phyloP scores from a whole-genome alignment of 2,888 invertebrate genomes.

The Elmis aenea region DNA sequence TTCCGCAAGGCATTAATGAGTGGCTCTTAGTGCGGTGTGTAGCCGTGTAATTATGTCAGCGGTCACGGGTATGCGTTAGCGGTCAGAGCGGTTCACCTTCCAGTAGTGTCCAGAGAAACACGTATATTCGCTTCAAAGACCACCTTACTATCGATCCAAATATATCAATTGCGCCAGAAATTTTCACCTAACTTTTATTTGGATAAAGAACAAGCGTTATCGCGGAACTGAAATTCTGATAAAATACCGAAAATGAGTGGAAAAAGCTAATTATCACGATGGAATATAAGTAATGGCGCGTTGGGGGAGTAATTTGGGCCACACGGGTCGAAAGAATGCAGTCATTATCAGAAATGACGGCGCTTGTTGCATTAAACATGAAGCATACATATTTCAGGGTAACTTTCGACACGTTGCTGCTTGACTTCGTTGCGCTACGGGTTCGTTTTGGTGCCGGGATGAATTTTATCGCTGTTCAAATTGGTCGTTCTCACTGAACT shows the following conservation, averaged over 20 bases:
- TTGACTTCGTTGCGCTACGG: conserved; percentile 19
- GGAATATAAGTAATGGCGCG: conserved; percentile 34
- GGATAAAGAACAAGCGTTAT: neutral
- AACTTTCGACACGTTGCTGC: conserved; percentile 37
- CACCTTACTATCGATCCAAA: conserved; percentile 3
- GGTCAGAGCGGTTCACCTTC: conserved; percentile 6
- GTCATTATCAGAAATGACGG: conserved; percentile 40
- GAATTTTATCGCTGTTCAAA: conserved; percentile 35
- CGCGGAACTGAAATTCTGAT: conserved; percentile 3
- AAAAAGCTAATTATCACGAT: conserved; percentile 25
- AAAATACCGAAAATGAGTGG: conserved; percentile 7
- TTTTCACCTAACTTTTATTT: neutral
- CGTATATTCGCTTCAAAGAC: conserved; percentile 1
- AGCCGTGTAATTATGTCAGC: conserved; percentile 11
- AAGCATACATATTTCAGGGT: conserved; percentile 40
- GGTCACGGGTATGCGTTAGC: conserved; percentile 8
- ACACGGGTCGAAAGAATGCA: conserved; percentile 37
- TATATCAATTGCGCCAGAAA: too few relatives aligned
- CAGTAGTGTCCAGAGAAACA: too few relatives aligned
- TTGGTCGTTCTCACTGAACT: conserved; percentile 29
- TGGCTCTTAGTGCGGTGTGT: conserved; percentile 8
- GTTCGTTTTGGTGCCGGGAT: conserved; percentile 23
- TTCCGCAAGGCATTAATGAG: too few relatives aligned
- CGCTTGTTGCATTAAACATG: conserved; percentile 42
- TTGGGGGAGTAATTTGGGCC: conserved; percentile 36